Conservation (phyloP, 1,140 invertebrate species). For the Zaprionus capensis region DNA sequence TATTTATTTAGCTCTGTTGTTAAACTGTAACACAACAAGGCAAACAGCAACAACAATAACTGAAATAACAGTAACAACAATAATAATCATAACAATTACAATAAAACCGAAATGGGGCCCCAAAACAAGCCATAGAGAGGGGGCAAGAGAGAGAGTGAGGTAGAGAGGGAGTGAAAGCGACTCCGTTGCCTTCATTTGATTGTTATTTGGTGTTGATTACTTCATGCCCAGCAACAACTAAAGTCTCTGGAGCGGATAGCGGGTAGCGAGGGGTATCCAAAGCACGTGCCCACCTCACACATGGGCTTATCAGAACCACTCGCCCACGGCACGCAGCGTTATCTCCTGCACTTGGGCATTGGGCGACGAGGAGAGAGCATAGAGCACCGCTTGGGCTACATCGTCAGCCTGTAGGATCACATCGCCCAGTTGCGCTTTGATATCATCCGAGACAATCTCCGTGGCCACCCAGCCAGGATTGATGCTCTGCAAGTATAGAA, state of each 20-base stretch:
- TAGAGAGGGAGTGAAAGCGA: constrained; percentile 18
- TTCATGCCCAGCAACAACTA: constrained; percentile 26
- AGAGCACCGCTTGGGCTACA: constrained; percentile 86
- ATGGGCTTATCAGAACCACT: constrained; percentile 64
- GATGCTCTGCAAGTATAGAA: constrained; percentile 84
- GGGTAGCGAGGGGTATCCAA: neutral
- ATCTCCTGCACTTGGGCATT: constrained; percentile 87
- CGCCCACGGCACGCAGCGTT: constrained; percentile 80
- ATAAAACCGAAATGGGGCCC: constrained; percentile 56
- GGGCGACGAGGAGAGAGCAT: constrained; percentile 86
- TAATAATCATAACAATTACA: constrained; percentile 62
- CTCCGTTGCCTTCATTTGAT: constrained; percentile 54
- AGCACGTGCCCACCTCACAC: constrained; percentile 20
- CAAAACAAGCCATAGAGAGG: constrained; percentile 25
- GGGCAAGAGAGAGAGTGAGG: neutral
- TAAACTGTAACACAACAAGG: constrained; percentile 42
- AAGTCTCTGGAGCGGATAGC: neutral
- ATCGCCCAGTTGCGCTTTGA: constrained; percentile 64
- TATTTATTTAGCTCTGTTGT: constrained; percentile 61
- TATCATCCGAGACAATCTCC: constrained; percentile 84
- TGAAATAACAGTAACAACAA: constrained; percentile 15
- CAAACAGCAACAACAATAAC: constrained; percentile 20
- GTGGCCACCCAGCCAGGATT: constrained; percentile 87
- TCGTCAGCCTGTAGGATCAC: constrained; percentile 84
- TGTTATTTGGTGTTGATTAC: constrained; percentile 67